phyloP scores from a whole-genome alignment of 2,113 vertebrate species.

The Syrrhaptes paradoxus region DNA sequence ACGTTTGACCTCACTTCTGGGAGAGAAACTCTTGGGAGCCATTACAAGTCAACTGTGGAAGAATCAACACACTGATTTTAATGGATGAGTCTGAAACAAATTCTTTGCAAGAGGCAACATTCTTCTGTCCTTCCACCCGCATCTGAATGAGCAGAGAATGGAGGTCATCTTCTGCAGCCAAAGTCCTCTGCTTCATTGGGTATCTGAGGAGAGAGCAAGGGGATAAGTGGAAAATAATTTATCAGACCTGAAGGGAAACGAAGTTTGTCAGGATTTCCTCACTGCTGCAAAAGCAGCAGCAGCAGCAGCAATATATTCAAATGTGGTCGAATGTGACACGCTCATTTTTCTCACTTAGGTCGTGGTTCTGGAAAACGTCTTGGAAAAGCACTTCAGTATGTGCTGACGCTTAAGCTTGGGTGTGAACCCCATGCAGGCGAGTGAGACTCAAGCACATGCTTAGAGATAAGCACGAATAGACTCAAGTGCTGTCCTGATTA shows the following conservation, averaged over 20 bases:
- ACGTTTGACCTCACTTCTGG: conserved; percentile 24
- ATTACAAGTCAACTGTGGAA: conserved; percentile 34
- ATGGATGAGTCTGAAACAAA: conserved; percentile 33
- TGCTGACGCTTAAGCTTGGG: not conserved
- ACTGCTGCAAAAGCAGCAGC: not conserved
- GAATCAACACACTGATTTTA: conserved; percentile 28
- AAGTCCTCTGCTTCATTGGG: not conserved
- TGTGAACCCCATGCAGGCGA: not conserved
- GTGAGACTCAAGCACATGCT: conserved; percentile 18
- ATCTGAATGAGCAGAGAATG: not conserved
- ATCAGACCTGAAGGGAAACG: not conserved
- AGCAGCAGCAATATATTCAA: not conserved
- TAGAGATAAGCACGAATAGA: not conserved
- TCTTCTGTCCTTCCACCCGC: not conserved
- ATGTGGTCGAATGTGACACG: not conserved
- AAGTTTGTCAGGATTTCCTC: not conserved
- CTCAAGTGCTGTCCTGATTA: conserved; percentile 32
- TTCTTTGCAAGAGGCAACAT: conserved; percentile 23
- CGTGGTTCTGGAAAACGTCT: conserved; percentile 20
- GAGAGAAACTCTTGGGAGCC: conserved; percentile 21
- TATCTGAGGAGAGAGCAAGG: not conserved
- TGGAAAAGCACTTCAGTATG: not conserved
- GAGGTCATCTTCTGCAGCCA: not conserved
- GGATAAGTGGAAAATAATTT: not conserved
- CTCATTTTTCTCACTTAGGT: conserved; percentile 56